A percentile compares a stretch with the other conserved stretches of the same genome.
Conservation (phyloP, 1,140 invertebrate species). For the Rhopalosiphum maidis region DNA sequence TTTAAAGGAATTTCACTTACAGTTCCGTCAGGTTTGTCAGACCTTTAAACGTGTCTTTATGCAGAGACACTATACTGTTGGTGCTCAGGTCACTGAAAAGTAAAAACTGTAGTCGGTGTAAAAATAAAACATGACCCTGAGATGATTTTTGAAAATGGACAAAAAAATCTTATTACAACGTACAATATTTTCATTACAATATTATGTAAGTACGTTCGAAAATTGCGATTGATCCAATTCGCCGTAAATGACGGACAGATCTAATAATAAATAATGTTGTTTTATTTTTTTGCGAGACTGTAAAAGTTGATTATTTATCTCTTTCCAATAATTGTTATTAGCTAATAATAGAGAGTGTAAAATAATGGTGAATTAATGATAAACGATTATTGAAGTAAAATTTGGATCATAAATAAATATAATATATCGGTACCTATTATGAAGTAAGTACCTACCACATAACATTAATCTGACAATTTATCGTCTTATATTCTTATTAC, state of each 20-base stretch:
- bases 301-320: not conserved
- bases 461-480: not conserved
- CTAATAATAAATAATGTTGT: not conserved
- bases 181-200: not conserved
- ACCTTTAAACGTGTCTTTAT: slow-evolving; percentile 76
- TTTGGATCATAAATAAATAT: not conserved
- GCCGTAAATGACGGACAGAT: not conserved
- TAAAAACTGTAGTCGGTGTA: slow-evolving; percentile 34
- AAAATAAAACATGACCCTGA: not conserved
- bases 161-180: not conserved
- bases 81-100: slow-evolving; percentile 75
- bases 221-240: not conserved
- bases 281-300: not conserved
- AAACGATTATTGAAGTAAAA: not conserved
- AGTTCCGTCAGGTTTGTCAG: slow-evolving; percentile 73
- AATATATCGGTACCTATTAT: not conserved
- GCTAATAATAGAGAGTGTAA: not conserved
- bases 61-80: slow-evolving; percentile 74
- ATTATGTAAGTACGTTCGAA: not conserved
- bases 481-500: not conserved
- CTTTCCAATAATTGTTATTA: not conserved
- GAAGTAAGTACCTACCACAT: not conserved
- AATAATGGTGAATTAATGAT: not conserved
- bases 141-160: not conserved
- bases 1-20: slow-evolving; percentile 58